These are phyloP conservation scores for Brenthis ino DNA, from an alignment of 2,888 invertebrate species.

Conservation along the genomic window DNA sequence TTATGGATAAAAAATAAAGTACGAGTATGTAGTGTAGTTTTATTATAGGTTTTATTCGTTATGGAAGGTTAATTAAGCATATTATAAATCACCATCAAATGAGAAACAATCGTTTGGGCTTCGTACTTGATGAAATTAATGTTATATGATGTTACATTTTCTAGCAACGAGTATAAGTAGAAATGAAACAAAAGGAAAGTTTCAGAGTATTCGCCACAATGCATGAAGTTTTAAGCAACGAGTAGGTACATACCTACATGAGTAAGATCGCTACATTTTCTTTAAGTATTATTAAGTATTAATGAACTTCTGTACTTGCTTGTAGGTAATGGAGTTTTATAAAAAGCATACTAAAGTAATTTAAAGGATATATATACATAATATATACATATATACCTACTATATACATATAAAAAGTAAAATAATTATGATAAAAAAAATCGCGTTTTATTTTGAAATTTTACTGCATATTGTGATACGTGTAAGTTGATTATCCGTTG, in stretches of 20 bases:
- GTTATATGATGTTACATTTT: slow-evolving; percentile 35
- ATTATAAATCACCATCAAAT: not conserved
- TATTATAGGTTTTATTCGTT: not conserved
- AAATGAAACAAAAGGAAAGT: slow-evolving; percentile 41
- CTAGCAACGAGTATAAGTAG: slow-evolving; percentile 30
- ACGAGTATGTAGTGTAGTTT: too few species aligned
- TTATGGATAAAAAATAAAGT: too few species aligned
- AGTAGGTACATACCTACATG: slow-evolving; percentile 27
- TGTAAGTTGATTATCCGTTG: too few species aligned
- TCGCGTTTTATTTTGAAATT: too few species aligned
- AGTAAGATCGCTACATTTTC: slow-evolving; percentile 35
- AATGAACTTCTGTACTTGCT: slow-evolving; percentile 28
- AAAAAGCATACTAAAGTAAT: not conserved
- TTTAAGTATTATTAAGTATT: slow-evolving; percentile 37
- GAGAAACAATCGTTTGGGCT: slow-evolving; percentile 4
- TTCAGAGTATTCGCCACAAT: slow-evolving; percentile 29
- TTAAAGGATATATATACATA: not conserved
- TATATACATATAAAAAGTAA: too few species aligned
- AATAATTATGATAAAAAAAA: too few species aligned
- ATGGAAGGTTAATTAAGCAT: not conserved
- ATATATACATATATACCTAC: too few species aligned
- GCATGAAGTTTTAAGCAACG: slow-evolving; percentile 40
- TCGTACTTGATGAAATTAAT: slow-evolving; percentile 21
- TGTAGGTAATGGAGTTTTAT: slow-evolving; percentile 15
- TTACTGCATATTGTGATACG: too few species aligned